Conservation (phyloP, 1,140 invertebrate species). For the Macrobrachium nipponense region DNA sequence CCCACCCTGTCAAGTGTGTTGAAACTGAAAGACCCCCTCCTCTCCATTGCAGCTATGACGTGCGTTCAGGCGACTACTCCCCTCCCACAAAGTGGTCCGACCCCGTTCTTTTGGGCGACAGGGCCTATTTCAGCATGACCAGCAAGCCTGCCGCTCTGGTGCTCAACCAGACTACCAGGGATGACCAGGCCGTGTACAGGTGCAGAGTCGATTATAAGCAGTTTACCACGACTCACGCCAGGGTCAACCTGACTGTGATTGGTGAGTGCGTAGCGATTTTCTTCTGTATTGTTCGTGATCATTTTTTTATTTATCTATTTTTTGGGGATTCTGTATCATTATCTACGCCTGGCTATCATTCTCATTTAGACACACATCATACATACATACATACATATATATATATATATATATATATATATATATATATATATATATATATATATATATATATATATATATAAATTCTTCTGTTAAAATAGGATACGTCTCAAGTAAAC, state of each 20-base stretch:
- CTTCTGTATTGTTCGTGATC: background rate
- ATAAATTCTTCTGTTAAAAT: no score
- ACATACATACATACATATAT: no score
- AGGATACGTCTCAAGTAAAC: no score
- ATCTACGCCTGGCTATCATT: no score
- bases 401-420: slow-evolving; percentile 1
- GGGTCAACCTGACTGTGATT: slow-evolving; percentile 90
- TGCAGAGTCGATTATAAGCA: slow-evolving; percentile 91
- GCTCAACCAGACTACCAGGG: slow-evolving; percentile 80
- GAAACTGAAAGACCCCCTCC: background rate
- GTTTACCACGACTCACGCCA: slow-evolving; percentile 88
- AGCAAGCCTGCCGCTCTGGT: slow-evolving; percentile 74
- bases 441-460: slow-evolving; percentile 31
- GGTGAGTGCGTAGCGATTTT: slow-evolving; percentile 75
- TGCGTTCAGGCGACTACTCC: slow-evolving; percentile 46
- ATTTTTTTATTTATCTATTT: background rate
- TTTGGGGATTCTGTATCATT: background rate
- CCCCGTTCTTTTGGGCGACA: slow-evolving; percentile 45
- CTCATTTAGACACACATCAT: no score
- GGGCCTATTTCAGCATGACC: slow-evolving; percentile 57
- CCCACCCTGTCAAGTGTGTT: no score
- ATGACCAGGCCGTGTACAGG: slow-evolving; percentile 87
- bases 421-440: slow-evolving; percentile 25
- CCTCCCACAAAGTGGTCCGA: slow-evolving; percentile 62
- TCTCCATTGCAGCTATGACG: slow-evolving; percentile 33